These are phyloP conservation scores for Alviniconcha strummeri DNA, from an alignment of 2,888 invertebrate genomes.

Conservation along the genomic window DNA sequence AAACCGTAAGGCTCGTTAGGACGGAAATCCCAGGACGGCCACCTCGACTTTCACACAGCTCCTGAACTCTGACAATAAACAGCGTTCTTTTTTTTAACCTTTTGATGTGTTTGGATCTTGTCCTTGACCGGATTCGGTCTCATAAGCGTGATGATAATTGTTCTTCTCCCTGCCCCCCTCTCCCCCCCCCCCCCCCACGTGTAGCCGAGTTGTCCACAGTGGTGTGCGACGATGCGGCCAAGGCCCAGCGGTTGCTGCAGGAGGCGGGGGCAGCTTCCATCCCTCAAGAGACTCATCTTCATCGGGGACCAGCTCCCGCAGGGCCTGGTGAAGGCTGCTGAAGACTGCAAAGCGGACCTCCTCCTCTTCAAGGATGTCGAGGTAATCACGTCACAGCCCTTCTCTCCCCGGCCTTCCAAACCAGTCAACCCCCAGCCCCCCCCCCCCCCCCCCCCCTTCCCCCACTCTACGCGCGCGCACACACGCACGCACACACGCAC, in stretches of 20 bases:
- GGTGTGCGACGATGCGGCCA: slow-evolving; percentile 91
- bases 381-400: slow-evolving; percentile 61
- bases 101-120: too few relatives aligned
- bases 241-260: slow-evolving; percentile 89
- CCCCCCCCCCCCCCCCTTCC: too few relatives aligned
- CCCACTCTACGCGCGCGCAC: background rate
- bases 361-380: slow-evolving; percentile 89
- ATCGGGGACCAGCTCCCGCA: slow-evolving; percentile 84
- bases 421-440: background rate
- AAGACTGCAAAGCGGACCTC: slow-evolving; percentile 88
- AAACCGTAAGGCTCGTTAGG: too few relatives aligned
- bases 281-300: slow-evolving; percentile 87
- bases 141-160: background rate
- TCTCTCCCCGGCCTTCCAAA: background rate
- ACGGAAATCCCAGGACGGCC: too few relatives aligned
- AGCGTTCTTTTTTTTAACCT: too few relatives aligned
- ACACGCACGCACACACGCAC: too few relatives aligned
- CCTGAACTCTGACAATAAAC: too few relatives aligned
- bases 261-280: slow-evolving; percentile 82
- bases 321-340: slow-evolving; percentile 87
- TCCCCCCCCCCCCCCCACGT: too few relatives aligned
- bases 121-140: too few relatives aligned
- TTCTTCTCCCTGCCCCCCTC: slow-evolving; percentile 65
- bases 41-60: too few relatives aligned
- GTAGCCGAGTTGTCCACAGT: slow-evolving; percentile 91